These are phyloP conservation scores for Trichoplusia ni DNA, from an alignment of 1,140 invertebrate genomes.

Conservation along the genomic window DNA sequence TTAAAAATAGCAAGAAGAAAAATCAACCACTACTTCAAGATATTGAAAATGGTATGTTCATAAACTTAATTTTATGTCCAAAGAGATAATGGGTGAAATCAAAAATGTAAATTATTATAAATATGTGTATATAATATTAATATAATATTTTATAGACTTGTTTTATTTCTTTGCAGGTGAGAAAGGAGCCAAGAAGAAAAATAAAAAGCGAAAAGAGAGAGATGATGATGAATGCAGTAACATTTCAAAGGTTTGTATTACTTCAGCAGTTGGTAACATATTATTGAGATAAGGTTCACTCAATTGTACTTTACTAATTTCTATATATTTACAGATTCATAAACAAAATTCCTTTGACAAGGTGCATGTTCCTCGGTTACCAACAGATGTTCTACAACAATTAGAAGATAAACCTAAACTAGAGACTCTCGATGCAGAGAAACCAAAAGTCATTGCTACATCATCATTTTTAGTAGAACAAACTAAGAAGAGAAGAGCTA, in stretches of 20 bases:
- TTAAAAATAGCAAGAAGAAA: too few species aligned
- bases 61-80: neutral
- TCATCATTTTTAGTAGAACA: slow-evolving; percentile 63
- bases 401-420: slow-evolving; percentile 59
- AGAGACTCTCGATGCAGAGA: slow-evolving; percentile 37
- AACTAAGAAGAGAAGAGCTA: slow-evolving; percentile 49
- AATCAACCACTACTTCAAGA: too few species aligned
- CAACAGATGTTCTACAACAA: slow-evolving; percentile 50
- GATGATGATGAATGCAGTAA: slow-evolving; percentile 54
- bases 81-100: too few species aligned
- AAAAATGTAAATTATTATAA: too few species aligned
- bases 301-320: slow-evolving; percentile 21
- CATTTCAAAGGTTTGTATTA: slow-evolving; percentile 47
- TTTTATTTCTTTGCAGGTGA: slow-evolving; percentile 34
- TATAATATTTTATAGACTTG: too few species aligned
- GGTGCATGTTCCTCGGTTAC: slow-evolving; percentile 57
- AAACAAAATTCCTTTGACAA: slow-evolving; percentile 57
- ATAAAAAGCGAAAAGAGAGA: slow-evolving; percentile 47
- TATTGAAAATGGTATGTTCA: too few species aligned
- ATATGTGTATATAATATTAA: neutral
- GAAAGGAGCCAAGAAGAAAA: slow-evolving; percentile 42
- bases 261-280: neutral
- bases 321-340: slow-evolving; percentile 45
- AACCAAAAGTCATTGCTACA: slow-evolving; percentile 57
- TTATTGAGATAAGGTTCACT: neutral